These are phyloP conservation scores for Aptenodytes forsteri DNA, from an alignment of 2,113 vertebrate species.

Conservation along the genomic window DNA sequence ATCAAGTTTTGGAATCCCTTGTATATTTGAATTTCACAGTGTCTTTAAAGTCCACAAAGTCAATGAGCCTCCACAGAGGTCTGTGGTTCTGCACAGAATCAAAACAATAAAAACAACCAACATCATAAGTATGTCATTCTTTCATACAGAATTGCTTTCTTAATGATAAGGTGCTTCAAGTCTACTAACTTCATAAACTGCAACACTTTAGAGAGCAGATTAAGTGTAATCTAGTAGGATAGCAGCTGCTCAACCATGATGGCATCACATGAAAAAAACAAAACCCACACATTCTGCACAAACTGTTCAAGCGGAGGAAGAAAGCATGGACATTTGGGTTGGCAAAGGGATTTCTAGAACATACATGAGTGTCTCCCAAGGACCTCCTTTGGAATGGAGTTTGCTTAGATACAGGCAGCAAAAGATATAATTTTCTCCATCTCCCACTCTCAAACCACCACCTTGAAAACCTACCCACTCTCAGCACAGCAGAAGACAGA, in stretches of 20 bases:
- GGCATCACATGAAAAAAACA: neutral
- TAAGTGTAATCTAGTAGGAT: neutral
- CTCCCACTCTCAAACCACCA: neutral
- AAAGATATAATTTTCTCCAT: rapidly evolving
- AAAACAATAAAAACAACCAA: neutral
- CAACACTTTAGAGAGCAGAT: neutral
- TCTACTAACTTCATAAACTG: neutral
- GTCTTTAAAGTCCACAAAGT: neutral
- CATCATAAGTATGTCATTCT: neutral
- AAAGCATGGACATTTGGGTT: rapidly evolving
- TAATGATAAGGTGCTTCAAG: neutral
- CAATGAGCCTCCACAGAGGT: neutral
- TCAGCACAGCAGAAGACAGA: neutral
- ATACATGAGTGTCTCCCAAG: rapidly evolving
- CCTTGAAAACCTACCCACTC: neutral
- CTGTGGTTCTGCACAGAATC: neutral
- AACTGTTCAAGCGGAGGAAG: neutral
- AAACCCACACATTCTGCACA: neutral
- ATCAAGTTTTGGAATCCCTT: neutral
- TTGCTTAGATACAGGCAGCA: neutral
- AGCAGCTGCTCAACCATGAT: neutral
- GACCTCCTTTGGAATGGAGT: neutral
- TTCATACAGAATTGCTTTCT: neutral
- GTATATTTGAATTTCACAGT: neutral
- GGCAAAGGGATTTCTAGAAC: neutral